Percentiles rank a stretch among this genome's conserved stretches.
phyloP scores from a whole-genome alignment of 2,888 invertebrate species.

The Agrypnus murinus region DNA sequence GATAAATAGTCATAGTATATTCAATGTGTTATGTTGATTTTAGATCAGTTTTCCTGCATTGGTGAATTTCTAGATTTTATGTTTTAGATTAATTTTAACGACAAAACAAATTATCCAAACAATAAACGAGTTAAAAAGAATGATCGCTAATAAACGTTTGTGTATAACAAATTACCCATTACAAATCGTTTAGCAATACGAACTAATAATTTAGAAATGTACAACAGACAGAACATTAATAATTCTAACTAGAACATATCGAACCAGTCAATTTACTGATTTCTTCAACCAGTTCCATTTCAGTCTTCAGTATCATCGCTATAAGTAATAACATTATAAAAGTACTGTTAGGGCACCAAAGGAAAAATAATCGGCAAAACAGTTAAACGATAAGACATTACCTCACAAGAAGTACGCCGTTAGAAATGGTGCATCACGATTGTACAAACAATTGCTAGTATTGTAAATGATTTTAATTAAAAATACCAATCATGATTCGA shows the following conservation, averaged over 20 bases:
- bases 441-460: conserved; percentile 62
- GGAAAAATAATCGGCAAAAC: conserved; percentile 41
- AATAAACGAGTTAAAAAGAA: too few species aligned
- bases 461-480: conserved; percentile 64
- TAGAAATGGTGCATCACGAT: conserved; percentile 54
- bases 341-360: conserved; percentile 28
- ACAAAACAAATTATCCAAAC: too few species aligned
- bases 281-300: not conserved
- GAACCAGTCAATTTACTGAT: conserved; percentile 11
- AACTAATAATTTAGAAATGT: not conserved
- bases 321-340: conserved; percentile 3
- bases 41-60: too few species aligned
- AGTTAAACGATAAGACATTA: conserved; percentile 35
- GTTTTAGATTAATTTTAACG: too few species aligned
- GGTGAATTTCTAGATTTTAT: too few species aligned
- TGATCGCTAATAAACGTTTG: too few species aligned
- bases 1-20: too few species aligned
- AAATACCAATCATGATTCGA: conserved; percentile 65
- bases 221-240: not conserved
- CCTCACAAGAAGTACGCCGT: conserved; percentile 56
- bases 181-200: not conserved
- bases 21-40: too few species aligned
- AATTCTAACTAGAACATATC: conserved; percentile 6
- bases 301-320: not conserved
- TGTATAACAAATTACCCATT: not conserved